Conservation (phyloP, 2,888 invertebrate genomes). For the Sesamia inferens region DNA sequence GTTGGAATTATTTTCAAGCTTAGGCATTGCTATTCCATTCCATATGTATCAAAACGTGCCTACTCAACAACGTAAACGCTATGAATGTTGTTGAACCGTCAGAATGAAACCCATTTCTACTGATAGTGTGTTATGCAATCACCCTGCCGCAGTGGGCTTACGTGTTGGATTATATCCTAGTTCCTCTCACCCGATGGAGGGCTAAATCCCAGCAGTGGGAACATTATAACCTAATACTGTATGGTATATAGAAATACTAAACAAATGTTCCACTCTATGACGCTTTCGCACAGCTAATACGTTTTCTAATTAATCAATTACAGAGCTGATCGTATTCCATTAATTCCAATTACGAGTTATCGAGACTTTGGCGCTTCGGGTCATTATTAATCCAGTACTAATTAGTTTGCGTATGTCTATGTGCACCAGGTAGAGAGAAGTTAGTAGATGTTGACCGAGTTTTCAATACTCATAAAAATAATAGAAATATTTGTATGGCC, state of each 20-base stretch:
- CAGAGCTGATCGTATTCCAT: conserved; percentile 33
- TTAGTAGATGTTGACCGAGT: neutral
- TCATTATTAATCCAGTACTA: conserved; percentile 33
- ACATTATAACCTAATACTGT: neutral
- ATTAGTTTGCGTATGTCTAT: conserved; percentile 26
- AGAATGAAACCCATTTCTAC: too few relatives aligned
- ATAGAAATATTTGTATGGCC: too few relatives aligned
- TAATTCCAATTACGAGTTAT: conserved; percentile 51
- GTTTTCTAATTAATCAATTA: conserved; percentile 44
- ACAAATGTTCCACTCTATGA: neutral
- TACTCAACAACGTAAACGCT: too few relatives aligned
- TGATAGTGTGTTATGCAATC: too few relatives aligned
- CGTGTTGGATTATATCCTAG: neutral
- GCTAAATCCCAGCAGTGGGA: neutral
- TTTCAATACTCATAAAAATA: neutral
- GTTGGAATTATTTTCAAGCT: too few relatives aligned
- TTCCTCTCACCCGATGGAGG: neutral
- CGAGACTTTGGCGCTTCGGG: conserved; percentile 14
- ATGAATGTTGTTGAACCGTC: too few relatives aligned
- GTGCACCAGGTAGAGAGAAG: neutral
- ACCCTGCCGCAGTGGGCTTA: too few relatives aligned
- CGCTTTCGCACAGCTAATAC: conserved; percentile 15
- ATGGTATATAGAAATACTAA: neutral
- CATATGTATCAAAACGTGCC: too few relatives aligned
- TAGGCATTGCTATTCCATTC: too few relatives aligned